Base-by-base conservation (phyloP, 2,888 invertebrate genomes). In the Andrena trimmerana region DNA sequence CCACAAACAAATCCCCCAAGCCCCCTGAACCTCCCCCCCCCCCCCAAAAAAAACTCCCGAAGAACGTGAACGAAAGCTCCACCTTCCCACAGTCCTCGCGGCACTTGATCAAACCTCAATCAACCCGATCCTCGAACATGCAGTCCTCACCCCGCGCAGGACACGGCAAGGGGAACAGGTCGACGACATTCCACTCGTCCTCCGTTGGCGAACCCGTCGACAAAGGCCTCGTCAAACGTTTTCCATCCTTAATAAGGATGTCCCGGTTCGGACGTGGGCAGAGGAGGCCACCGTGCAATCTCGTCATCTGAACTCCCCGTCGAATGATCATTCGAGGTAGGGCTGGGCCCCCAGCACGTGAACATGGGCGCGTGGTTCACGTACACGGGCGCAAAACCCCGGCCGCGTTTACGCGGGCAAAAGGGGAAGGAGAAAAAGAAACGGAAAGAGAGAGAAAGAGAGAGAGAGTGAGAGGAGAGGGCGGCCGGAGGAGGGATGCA, bases 401-500 rank as follows among this genome's bases (percentile, higher is more conserved):
- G 42, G 42, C 42, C 68, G 78, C 60, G 20, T 67, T 65, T 57
- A 57, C 50, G 63, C 42, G 20, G 50, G 29, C 20, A 8, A 20
- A 59, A 48, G 59, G 42, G 69, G 42, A 24, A 27, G 67, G 33
- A 36, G 33, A 27, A 24, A 13, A 52, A 68, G 27, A 50, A 29
- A 20, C n/a, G n/a, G n/a, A 8, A 31, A 27, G 27, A 1, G 63
- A 60, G 62, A 33, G 75, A 29, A 3, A 29, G 29, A 29, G 29
- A 29, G 29, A 29, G 57, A 20, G 20, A 20, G 20, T 20, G 20
- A 20, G 20, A 10, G 65, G 52, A 48, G 16, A 59, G 48, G 59
- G 42, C 54, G 69, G 78, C 29, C 50, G 48, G 67, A 79, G 88
- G 89, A 90, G 88, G 91, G 92, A 93, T 93, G 93, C 92, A 93